These are phyloP conservation scores for Cottus gobio DNA, from an alignment of 2,113 vertebrate species.

Conservation along the genomic window DNA sequence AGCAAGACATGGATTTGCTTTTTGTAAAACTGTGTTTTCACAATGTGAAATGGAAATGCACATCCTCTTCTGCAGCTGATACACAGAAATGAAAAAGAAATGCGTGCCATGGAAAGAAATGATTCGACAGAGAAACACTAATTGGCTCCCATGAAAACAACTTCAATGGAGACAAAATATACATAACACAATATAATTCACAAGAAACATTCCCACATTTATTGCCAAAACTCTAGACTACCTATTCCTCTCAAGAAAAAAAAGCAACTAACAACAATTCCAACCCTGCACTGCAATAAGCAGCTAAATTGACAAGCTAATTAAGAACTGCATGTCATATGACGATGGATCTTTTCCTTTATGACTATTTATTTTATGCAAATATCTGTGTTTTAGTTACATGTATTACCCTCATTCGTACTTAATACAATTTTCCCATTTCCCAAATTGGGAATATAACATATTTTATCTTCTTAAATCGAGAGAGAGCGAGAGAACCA, in stretches of 20 bases:
- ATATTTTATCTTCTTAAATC: neutral
- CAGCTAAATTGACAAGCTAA: no score
- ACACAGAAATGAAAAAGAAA: neutral
- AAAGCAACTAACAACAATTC: neutral
- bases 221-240: neutral
- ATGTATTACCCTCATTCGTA: no score
- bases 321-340: neutral
- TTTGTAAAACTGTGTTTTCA: neutral
- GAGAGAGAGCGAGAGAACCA: neutral
- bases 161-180: neutral
- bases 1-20: neutral
- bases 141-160: neutral
- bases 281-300: neutral
- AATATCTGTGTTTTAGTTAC: neutral
- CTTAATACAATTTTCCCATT: neutral
- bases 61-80: neutral
- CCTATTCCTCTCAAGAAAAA: neutral
- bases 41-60: neutral
- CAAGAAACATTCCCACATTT: neutral
- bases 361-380: no score
- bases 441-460: no score
- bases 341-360: neutral
- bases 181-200: neutral
- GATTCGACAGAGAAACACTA: neutral
- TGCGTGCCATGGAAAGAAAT: neutral